These are phyloP conservation scores for Silurus asotus DNA, from an alignment of 2,113 vertebrate species.

Conservation along the genomic window DNA sequence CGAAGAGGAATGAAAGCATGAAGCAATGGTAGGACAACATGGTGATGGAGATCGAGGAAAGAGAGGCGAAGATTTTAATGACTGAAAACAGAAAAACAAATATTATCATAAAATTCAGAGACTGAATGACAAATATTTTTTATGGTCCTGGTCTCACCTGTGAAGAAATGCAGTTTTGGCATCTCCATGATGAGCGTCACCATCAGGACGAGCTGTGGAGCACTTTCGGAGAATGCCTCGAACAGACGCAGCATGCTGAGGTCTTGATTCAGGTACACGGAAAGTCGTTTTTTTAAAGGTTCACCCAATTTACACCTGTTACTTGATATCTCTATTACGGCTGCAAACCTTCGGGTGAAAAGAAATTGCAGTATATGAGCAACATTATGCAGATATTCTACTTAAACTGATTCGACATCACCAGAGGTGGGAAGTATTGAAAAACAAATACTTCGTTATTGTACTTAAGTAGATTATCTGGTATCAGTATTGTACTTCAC, in stretches of 20 bases:
- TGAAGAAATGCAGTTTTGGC: constrained; percentile 31
- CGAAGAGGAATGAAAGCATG: constrained; percentile 72
- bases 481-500: too few relatives aligned
- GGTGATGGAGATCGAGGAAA: constrained; percentile 72
- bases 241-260: constrained; percentile 84
- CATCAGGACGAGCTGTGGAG: constrained; percentile 77
- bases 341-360: constrained; percentile 27
- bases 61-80: constrained; percentile 65
- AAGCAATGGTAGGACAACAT: constrained; percentile 79
- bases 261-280: constrained; percentile 74
- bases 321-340: constrained; percentile 37
- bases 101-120: neutral
- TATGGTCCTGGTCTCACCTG: constrained; percentile 48
- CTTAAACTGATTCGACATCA: too few relatives aligned
- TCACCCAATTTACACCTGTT: neutral
- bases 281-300: constrained; percentile 44
- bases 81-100: constrained; percentile 57
- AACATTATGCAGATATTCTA: too few relatives aligned
- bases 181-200: constrained; percentile 66
- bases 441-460: too few relatives aligned
- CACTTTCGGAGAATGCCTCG: constrained; percentile 79
- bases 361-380: neutral
- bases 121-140: neutral
- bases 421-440: too few relatives aligned
- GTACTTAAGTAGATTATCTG: too few relatives aligned